Conservation (phyloP, 1,140 invertebrate genomes). For the Odontomachus brunneus region DNA sequence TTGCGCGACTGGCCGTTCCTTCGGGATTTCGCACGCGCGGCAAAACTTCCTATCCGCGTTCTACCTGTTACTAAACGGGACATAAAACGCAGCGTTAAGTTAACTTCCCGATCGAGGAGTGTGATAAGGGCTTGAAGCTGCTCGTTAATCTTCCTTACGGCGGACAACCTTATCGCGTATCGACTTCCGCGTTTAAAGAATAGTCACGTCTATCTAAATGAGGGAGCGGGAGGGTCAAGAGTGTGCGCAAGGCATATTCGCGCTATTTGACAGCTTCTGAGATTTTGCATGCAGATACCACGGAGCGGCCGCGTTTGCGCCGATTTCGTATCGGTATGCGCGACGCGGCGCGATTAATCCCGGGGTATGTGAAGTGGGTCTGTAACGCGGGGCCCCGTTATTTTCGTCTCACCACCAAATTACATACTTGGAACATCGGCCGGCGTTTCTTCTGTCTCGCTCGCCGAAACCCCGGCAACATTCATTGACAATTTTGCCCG, state of each 20-base stretch:
- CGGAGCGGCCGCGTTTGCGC: neutral
- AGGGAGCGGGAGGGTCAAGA: slow-evolving; percentile 9
- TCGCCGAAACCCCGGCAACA: too few relatives aligned
- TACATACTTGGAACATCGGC: too few relatives aligned
- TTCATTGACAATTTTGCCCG: too few relatives aligned
- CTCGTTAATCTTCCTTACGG: slow-evolving; percentile 56
- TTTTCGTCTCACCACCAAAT: too few relatives aligned
- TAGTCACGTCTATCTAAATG: slow-evolving; percentile 46
- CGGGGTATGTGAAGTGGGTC: too few relatives aligned
- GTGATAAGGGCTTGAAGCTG: slow-evolving; percentile 38
- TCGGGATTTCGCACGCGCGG: too few relatives aligned
- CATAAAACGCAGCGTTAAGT: slow-evolving; percentile 38
- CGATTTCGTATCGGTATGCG: too few relatives aligned
- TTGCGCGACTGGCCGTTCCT: neutral
- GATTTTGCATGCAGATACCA: slow-evolving; percentile 23
- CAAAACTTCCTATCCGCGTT: too few relatives aligned
- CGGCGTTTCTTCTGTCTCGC: too few relatives aligned
- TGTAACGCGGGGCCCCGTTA: too few relatives aligned
- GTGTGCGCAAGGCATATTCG: slow-evolving; percentile 25
- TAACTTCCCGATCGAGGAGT: slow-evolving; percentile 29
- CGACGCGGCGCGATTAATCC: too few relatives aligned
- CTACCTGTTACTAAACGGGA: slow-evolving; percentile 34
- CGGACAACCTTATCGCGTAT: slow-evolving; percentile 49
- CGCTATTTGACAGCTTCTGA: slow-evolving; percentile 30
- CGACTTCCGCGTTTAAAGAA: slow-evolving; percentile 49